Base-by-base conservation (phyloP, 2,888 invertebrate genomes). In the Idaea straminata region DNA sequence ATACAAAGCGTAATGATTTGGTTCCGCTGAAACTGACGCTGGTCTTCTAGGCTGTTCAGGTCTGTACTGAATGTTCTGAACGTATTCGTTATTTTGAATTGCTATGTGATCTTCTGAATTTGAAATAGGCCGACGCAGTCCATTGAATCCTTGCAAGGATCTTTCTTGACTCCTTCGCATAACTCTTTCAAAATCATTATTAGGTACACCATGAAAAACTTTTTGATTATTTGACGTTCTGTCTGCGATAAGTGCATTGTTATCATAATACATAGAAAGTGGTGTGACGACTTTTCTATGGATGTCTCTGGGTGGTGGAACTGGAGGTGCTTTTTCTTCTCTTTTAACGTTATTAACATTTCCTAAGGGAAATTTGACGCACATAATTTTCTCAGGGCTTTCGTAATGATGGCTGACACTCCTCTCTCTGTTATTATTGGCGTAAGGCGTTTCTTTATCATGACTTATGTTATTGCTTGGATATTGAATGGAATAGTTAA, bases 281-380 rank as follows among this genome's bases (percentile, higher is more conserved):
- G 91, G 91, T 47, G 93, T 92, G 25, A 93, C 85, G 15, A 94
- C 89, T 83, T 94, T 93, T 67, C 95, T 93, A 76, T 94, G 93
- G 72, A 95, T 96, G 85, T 96, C 96, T 74, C 96, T 91, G n/a
- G 97, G 96, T 0, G 97, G 97, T 36, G 97, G 97, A 4, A 96
- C 95, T 0, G 97, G 97, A 5, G 97, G 96, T 57, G 94, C 78
- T 61, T 91, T 93, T 63, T 90, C 89, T 61, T 93, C 92, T 74
- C 86, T 86, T 73, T 86, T 89, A 57, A 86, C 83, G 71, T 88
- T 88, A 59, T 87, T 86, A 5, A 91, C 87, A 75, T 91, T 93
- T 65, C 93, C 93, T 59, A 93, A 76, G 15, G 93, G 93, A 83
- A 94, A 93, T 77, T 93, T 93, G 25, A 93, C 89, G 66, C 90